phyloP scores from a whole-genome alignment of 2,888 invertebrate genomes.

The Cephus spinipes region DNA sequence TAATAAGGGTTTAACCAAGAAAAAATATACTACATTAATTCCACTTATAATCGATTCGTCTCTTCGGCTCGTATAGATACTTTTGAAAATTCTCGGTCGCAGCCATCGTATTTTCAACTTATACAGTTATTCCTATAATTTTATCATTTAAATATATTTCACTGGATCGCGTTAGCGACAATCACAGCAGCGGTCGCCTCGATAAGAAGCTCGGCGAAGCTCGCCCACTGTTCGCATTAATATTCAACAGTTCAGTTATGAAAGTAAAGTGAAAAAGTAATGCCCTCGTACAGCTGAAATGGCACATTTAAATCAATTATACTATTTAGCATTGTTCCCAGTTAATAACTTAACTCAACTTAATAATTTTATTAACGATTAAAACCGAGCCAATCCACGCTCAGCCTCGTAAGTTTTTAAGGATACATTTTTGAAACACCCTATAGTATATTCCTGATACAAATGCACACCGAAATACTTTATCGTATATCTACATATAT shows the following conservation, averaged over 20 bases:
- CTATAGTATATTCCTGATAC: background rate
- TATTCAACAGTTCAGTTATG: slow-evolving; percentile 65
- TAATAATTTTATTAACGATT: slow-evolving; percentile 43
- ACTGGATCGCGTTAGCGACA: slow-evolving; percentile 35
- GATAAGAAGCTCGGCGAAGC: slow-evolving; percentile 52
- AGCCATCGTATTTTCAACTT: slow-evolving; percentile 55
- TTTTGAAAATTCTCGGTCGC: background rate
- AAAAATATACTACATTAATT: background rate
- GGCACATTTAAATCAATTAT: slow-evolving; percentile 59
- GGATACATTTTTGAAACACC: background rate
- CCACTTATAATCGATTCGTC: background rate
- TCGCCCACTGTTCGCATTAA: slow-evolving; percentile 56
- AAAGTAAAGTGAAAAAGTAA: slow-evolving; percentile 66
- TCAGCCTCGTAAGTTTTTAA: background rate
- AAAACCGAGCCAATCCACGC: background rate
- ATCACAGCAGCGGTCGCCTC: slow-evolving; percentile 25
- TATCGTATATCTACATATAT: background rate
- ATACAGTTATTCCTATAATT: slow-evolving; percentile 61
- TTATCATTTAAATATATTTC: slow-evolving; percentile 57
- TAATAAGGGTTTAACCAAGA: background rate
- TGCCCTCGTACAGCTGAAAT: slow-evolving; percentile 40
- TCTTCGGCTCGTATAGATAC: background rate
- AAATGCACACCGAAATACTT: background rate
- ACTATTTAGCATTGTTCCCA: slow-evolving; percentile 57
- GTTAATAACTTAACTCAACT: slow-evolving; percentile 54